Percentiles rank a stretch among this genome's conserved stretches.
These are phyloP conservation scores for Tetragnatha montana DNA, from an alignment of 2,888 invertebrate species.

Conservation along the genomic window DNA sequence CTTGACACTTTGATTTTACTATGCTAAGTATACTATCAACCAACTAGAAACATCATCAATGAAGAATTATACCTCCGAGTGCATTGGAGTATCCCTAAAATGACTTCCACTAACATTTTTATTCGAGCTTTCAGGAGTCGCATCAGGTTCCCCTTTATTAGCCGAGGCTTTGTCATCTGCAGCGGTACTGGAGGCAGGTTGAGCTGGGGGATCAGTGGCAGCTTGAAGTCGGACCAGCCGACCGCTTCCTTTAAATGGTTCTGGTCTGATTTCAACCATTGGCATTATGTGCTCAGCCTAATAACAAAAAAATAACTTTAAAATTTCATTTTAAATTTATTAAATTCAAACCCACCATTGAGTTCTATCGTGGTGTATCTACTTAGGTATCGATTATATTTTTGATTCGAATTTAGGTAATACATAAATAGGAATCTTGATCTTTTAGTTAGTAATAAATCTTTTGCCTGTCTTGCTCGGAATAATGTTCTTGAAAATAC, in stretches of 20 bases:
- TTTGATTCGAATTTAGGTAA: too few species aligned
- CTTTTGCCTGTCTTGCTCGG: too few species aligned
- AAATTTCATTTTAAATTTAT: background rate
- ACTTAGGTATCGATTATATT: too few species aligned
- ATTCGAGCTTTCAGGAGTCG: background rate
- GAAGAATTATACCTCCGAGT: constrained; percentile 8
- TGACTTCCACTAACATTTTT: background rate
- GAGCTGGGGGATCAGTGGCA: background rate
- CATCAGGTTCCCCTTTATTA: background rate
- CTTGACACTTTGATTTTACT: too few species aligned
- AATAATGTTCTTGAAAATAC: too few species aligned
- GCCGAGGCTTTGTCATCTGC: background rate
- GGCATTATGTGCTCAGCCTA: background rate
- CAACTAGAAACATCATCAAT: too few species aligned
- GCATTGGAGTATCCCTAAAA: background rate
- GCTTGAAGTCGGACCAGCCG: constrained; percentile 45
- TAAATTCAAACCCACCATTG: background rate
- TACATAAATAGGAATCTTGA: too few species aligned
- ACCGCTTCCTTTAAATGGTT: constrained; percentile 12
- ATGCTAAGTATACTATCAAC: too few species aligned
- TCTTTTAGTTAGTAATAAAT: too few species aligned
- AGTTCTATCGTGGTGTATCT: too few species aligned
- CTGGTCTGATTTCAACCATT: background rate
- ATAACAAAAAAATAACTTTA: background rate
- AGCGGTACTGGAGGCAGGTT: background rate